Conservation (phyloP, 1,140 invertebrate genomes). For the Ruditapes philippinarum region DNA sequence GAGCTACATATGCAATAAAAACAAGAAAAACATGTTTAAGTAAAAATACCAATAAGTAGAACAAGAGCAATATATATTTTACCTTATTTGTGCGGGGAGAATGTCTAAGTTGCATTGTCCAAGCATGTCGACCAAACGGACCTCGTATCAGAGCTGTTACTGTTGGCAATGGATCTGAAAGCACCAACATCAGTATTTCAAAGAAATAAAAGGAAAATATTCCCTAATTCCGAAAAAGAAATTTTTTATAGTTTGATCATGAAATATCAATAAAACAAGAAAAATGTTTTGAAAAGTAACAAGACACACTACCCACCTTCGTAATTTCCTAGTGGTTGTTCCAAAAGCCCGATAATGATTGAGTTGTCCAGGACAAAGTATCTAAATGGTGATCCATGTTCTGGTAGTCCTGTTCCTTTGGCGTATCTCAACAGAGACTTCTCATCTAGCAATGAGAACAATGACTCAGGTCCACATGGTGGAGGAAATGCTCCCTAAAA, state of each 20-base stretch:
- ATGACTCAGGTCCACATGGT: conserved; percentile 93
- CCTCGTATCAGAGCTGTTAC: conserved; percentile 94
- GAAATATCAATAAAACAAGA: too few relatives aligned
- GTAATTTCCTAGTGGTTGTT: conserved; percentile 93
- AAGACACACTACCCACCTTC: too few relatives aligned
- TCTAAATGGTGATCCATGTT: conserved; percentile 88
- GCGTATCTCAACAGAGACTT: conserved; percentile 94
- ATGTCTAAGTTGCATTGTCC: conserved; percentile 95
- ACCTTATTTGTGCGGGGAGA: conserved; percentile 88
- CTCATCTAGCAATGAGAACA: conserved; percentile 96
- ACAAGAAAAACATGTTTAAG: too few relatives aligned
- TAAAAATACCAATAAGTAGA: too few relatives aligned
- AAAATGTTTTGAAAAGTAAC: too few relatives aligned
- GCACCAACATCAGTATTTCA: not conserved
- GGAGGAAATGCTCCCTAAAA: conserved; percentile 93
- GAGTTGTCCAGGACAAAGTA: conserved; percentile 97
- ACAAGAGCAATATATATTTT: conserved; percentile 11
- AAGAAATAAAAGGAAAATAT: too few relatives aligned
- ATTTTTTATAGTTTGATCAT: too few relatives aligned
- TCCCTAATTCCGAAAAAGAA: too few relatives aligned
- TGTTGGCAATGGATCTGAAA: conserved; percentile 87
- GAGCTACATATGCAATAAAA: too few relatives aligned
- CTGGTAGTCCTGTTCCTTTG: conserved; percentile 88
- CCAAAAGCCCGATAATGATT: conserved; percentile 95
- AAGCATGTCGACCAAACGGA: conserved; percentile 97